Conservation (phyloP, 37 sponge, comb jelly and placozoan genomes). For the Spongia lamella region DNA sequence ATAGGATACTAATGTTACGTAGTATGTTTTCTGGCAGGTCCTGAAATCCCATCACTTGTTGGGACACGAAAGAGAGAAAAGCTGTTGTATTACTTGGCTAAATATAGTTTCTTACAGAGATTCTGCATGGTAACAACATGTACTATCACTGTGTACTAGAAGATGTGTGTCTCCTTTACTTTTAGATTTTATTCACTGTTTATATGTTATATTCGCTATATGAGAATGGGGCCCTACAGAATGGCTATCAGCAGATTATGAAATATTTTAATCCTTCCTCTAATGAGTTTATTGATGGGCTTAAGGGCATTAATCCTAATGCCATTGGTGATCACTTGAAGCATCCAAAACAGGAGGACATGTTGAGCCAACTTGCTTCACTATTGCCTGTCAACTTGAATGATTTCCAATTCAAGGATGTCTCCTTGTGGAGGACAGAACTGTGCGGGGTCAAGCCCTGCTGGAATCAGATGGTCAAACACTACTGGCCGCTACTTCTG, state of each 20-base stretch:
- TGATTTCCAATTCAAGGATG: not conserved
- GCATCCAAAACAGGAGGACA: not conserved
- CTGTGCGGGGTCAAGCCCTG: conserved; percentile 59
- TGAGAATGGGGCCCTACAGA: not conserved
- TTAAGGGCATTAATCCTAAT: not conserved
- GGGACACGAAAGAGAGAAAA: conserved; percentile 54
- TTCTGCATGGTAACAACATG: conserved; percentile 40
- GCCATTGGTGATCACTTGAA: not conserved
- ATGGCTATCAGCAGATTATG: not conserved
- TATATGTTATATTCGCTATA: not conserved
- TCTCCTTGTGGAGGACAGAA: conserved; percentile 7
- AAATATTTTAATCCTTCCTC: not conserved
- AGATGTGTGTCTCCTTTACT: not conserved
- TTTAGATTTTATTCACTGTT: not conserved
- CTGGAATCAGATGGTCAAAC: conserved; percentile 76
- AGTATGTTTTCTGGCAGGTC: too few relatives aligned
- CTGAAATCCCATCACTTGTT: not conserved
- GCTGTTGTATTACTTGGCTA: conserved; percentile 71
- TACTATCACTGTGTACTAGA: not conserved
- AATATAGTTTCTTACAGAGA: conserved; percentile 53
- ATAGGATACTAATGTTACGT: too few relatives aligned
- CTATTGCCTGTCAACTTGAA: not conserved
- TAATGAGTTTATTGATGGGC: not conserved
- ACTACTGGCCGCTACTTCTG: conserved; percentile 75
- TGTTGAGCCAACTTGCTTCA: not conserved